Evolutionary conservation across 1,140 invertebrate species (phyloP).

Genomic region (Orius insidiosus): DNA sequence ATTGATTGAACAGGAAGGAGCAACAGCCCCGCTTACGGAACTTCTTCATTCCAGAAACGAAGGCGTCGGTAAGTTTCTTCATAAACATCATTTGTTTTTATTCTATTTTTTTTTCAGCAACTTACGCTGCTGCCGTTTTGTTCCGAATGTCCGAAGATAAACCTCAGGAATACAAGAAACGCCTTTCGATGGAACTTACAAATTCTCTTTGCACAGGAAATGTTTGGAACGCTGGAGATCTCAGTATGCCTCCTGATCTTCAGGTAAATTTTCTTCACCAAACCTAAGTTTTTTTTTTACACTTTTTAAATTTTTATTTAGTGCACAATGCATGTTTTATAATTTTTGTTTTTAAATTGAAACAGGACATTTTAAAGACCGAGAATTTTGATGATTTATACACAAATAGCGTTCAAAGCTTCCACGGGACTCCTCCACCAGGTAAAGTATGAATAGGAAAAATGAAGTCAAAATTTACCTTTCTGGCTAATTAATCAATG

Average conservation of each 20-base stretch:
- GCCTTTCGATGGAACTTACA: conserved; percentile 86
- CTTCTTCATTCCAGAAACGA: conserved; percentile 88
- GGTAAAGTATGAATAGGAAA: too few species aligned
- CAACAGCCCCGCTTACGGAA: conserved; percentile 88
- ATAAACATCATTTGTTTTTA: too few species aligned
- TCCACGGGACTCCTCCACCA: too few species aligned
- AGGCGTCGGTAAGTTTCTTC: conserved; percentile 27
- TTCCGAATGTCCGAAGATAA: conserved; percentile 98
- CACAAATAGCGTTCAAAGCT: too few species aligned
- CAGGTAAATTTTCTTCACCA: conserved; percentile 39
- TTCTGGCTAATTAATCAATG: too few species aligned
- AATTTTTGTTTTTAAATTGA: conserved; percentile 2
- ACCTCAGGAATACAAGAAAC: conserved; percentile 93
- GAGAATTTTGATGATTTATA: too few species aligned
- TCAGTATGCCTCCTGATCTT: conserved; percentile 67
- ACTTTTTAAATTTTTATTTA: conserved; percentile 2
- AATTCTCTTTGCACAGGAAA: conserved; percentile 79
- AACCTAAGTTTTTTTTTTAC: not conserved
- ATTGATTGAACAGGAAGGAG: conserved; percentile 91
- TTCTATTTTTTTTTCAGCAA: conserved; percentile 45
- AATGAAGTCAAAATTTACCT: too few species aligned
- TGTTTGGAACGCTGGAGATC: conserved; percentile 64
- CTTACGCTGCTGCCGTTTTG: conserved; percentile 89
- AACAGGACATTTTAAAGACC: conserved; percentile 17
- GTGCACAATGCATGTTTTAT: not conserved